Evolutionary conservation across 2,797 vertebrate genomes (phyloP).

Genomic region (Sebastes nivosus): DNA sequence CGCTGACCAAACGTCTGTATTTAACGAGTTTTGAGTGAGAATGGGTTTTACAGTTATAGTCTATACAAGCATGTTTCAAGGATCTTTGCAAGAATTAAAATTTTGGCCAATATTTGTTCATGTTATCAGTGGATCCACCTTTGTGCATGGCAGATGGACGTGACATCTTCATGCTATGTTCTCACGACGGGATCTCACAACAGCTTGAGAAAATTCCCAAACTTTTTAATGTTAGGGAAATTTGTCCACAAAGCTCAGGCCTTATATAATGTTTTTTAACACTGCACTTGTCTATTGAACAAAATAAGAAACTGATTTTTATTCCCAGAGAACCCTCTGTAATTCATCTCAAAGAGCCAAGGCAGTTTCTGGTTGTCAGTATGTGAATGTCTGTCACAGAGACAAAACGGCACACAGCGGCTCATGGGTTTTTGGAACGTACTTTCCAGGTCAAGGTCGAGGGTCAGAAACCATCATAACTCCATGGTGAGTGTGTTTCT

Average conservation of each 20-base stretch:
- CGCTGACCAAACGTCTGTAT: background rate
- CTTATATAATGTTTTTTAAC: background rate
- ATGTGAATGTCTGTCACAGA: background rate
- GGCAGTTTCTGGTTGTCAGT: background rate
- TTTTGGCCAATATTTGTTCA: background rate
- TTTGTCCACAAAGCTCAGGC: background rate
- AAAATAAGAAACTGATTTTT: background rate
- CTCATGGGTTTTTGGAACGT: background rate
- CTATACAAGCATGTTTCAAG: background rate
- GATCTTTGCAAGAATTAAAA: background rate
- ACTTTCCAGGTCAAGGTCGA: constrained; percentile 34
- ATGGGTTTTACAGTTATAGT: background rate
- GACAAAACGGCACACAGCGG: background rate
- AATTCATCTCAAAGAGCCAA: background rate
- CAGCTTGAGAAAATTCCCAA: background rate
- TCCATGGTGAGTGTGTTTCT: constrained; percentile 59
- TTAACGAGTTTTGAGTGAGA: background rate
- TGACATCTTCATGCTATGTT: background rate
- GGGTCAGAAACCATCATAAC: constrained; percentile 53
- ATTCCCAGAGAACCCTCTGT: background rate
- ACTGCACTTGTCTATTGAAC: background rate
- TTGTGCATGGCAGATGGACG: no score
- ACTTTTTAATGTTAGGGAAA: background rate
- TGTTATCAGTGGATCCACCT: no score
- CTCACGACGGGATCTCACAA: background rate